Conservation (phyloP, 2,113 vertebrate species). For the Sander vitreus region DNA sequence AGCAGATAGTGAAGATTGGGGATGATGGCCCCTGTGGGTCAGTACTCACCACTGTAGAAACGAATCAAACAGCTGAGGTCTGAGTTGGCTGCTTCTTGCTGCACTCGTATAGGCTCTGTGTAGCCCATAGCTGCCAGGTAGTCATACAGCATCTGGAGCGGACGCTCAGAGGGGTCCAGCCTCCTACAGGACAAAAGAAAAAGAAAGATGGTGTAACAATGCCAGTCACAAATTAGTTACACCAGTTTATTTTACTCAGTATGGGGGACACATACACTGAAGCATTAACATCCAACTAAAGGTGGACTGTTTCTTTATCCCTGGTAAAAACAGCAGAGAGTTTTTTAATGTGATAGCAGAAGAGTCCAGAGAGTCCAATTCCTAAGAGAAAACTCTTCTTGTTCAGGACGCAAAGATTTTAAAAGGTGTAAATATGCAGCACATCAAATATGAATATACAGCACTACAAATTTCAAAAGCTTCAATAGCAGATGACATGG, state of each 20-base stretch:
- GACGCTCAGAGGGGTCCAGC: slow-evolving; percentile 89
- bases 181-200: slow-evolving; percentile 83
- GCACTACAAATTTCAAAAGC: neutral
- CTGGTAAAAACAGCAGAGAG: neutral
- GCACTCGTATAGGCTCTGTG: slow-evolving; percentile 89
- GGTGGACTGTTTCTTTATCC: neutral
- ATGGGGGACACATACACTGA: no score
- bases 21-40: neutral
- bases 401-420: neutral
- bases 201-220: slow-evolving; percentile 14
- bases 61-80: slow-evolving; percentile 98
- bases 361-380: neutral
- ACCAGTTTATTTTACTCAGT: neutral
- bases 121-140: slow-evolving; percentile 93
- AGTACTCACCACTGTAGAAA: slow-evolving; percentile 93
- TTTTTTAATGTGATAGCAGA: neutral
- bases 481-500: neutral
- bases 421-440: neutral
- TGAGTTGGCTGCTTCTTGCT: slow-evolving; percentile 93
- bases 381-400: neutral
- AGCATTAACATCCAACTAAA: neutral
- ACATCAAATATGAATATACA: neutral
- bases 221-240: neutral
- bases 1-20: slow-evolving; percentile 27
- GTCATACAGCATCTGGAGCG: slow-evolving; percentile 95